Conservation (phyloP, 2,113 vertebrate species). For the Proterorhinus semilunaris region DNA sequence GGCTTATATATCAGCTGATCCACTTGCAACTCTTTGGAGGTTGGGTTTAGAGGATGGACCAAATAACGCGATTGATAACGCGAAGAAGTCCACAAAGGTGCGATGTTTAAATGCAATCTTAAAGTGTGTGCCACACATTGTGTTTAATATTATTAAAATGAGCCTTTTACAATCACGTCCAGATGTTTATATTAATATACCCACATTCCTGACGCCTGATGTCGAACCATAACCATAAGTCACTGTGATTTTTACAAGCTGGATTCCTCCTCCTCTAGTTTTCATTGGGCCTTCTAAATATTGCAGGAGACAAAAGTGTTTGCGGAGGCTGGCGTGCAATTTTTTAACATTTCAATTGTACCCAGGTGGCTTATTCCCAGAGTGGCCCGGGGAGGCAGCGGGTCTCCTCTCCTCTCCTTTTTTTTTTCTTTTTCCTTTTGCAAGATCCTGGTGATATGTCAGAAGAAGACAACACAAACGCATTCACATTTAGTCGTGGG, state of each 20-base stretch:
- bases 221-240: not conserved
- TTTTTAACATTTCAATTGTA: slow-evolving; percentile 28
- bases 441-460: slow-evolving; percentile 48
- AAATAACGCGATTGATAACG: too few species aligned
- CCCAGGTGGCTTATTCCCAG: slow-evolving; percentile 45
- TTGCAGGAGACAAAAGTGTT: not conserved
- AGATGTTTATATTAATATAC: not conserved
- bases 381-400: slow-evolving; percentile 14
- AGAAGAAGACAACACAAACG: slow-evolving; percentile 39
- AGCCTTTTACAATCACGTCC: not conserved
- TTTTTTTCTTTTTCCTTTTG: not conserved
- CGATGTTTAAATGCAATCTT: too few species aligned
- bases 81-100: too few species aligned
- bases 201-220: not conserved
- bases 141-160: not conserved
- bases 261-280: not conserved
- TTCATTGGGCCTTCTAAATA: not conserved
- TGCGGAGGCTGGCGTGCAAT: not conserved
- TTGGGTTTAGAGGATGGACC: too few species aligned
- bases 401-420: slow-evolving; percentile 3
- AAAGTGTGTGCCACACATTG: not conserved
- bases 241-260: not conserved
- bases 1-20: too few species aligned
- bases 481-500: slow-evolving; percentile 61
- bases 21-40: too few species aligned